A percentile compares a stretch with the other conserved stretches of the same genome.
These are phyloP conservation scores for Phyto melanocephala DNA, from an alignment of 2,888 invertebrate genomes.

Conservation along the genomic window DNA sequence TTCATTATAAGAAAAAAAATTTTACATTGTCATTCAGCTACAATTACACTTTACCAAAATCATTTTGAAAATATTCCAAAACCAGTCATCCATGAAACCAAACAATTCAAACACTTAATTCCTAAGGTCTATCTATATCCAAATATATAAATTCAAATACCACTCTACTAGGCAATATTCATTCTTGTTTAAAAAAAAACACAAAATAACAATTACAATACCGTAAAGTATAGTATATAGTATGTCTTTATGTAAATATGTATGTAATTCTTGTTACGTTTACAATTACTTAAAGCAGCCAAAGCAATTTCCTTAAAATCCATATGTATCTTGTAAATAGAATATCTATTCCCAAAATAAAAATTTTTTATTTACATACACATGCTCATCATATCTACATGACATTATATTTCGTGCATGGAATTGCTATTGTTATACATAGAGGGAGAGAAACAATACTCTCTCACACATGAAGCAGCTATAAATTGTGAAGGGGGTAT, in stretches of 20 bases:
- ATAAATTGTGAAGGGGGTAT: not conserved
- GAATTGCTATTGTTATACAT: constrained; percentile 32
- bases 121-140: not conserved
- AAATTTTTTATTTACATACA: constrained; percentile 45
- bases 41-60: not conserved
- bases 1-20: too few relatives aligned
- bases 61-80: not conserved
- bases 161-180: not conserved
- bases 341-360: constrained; percentile 45
- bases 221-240: not conserved
- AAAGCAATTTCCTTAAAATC: constrained; percentile 18
- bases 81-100: not conserved
- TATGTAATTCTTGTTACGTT: not conserved
- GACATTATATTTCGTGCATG: constrained; percentile 24
- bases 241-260: not conserved
- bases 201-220: not conserved
- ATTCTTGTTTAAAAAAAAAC: too few relatives aligned
- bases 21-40: too few relatives aligned
- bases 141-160: too few relatives aligned
- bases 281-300: not conserved
- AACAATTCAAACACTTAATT: not conserved
- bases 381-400: not conserved
- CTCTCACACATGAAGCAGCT: not conserved
- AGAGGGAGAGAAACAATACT: not conserved
- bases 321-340: constrained; percentile 13